Percentiles rank a stretch among this genome's conserved stretches.
Conservation (phyloP, 2,888 invertebrate species). For the Oligia strigilis region DNA sequence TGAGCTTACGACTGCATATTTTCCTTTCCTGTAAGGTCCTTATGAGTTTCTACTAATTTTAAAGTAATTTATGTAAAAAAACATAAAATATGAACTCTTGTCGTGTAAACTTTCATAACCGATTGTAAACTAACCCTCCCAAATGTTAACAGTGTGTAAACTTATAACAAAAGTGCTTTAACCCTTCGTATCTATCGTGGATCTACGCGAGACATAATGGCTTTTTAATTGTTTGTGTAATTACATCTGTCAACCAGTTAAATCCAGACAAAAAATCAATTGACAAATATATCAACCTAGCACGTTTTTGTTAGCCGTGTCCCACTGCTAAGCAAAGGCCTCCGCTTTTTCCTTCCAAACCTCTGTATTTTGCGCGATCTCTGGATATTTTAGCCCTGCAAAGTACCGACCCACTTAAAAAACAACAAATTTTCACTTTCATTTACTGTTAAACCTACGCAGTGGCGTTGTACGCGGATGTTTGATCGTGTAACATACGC, state of each 20-base stretch:
- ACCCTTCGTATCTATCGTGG: no score
- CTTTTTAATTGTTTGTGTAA: no score
- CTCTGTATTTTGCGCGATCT: no score
- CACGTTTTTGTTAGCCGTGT: background rate
- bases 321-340: background rate
- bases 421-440: slow-evolving; percentile 18
- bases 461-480: slow-evolving; percentile 64
- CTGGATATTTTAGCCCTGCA: no score
- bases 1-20: background rate
- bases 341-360: background rate
- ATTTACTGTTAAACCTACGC: slow-evolving; percentile 46
- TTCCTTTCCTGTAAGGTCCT: background rate
- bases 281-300: background rate
- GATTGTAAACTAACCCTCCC: background rate
- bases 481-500: slow-evolving; percentile 65
- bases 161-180: no score
- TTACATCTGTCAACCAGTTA: no score
- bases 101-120: background rate
- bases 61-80: background rate
- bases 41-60: background rate
- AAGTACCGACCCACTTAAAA: background rate
- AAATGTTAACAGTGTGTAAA: background rate
- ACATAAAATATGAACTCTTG: background rate
- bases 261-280: background rate
- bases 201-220: no score